Conservation (phyloP, 1,140 invertebrate genomes). For the Armadillidium nasatum region DNA sequence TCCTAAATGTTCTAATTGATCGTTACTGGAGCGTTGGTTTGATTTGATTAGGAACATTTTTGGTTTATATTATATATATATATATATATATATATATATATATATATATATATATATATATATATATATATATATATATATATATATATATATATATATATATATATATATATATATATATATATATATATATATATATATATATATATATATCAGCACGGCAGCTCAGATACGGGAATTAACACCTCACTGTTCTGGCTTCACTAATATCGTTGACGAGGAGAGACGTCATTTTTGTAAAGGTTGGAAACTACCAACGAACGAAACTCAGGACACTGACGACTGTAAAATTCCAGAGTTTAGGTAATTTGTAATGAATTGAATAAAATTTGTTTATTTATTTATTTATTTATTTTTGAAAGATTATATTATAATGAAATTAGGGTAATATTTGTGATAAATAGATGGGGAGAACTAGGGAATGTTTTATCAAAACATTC, state of each 20-base stretch:
- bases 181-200: slow-evolving; percentile 23
- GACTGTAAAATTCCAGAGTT: slow-evolving; percentile 16
- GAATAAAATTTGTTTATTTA: neutral
- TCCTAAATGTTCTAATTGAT: too few species aligned
- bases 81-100: slow-evolving; percentile 24
- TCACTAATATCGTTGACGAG: slow-evolving; percentile 12
- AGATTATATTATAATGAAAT: too few species aligned
- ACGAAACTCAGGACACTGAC: neutral
- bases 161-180: slow-evolving; percentile 4
- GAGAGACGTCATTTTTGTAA: slow-evolving; percentile 14
- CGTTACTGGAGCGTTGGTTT: too few species aligned
- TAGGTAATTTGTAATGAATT: neutral
- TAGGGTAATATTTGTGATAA: too few species aligned
- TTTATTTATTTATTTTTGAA: too few species aligned
- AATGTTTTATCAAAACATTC: too few species aligned
- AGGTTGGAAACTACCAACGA: slow-evolving; percentile 10
- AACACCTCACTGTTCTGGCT: slow-evolving; percentile 18
- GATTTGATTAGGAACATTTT: too few species aligned
- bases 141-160: slow-evolving; percentile 21
- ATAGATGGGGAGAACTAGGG: too few species aligned
- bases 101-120: slow-evolving; percentile 25
- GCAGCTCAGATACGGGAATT: neutral
- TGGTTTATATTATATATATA: slow-evolving; percentile 24
- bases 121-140: slow-evolving; percentile 25
- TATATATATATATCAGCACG: neutral